Evolutionary conservation across 2,888 invertebrate species (phyloP).

Genomic region (Euplagia quadripunctaria): DNA sequence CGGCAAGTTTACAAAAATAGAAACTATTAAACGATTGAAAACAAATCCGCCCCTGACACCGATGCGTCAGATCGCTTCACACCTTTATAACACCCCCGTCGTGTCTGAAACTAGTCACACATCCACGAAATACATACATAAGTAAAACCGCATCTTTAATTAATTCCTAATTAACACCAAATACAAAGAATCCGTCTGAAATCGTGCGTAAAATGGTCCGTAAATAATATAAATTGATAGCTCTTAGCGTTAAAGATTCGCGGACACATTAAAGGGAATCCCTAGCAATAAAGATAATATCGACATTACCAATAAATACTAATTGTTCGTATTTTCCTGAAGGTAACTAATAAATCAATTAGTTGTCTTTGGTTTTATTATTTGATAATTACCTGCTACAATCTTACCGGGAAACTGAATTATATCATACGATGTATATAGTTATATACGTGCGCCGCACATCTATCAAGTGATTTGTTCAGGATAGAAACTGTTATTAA

Average conservation of each 20-base stretch:
- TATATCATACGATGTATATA: constrained; percentile 7
- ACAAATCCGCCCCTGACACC: too few species aligned
- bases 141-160: background rate
- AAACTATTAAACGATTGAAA: too few species aligned
- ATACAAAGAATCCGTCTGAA: background rate
- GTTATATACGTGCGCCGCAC: constrained; percentile 3
- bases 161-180: background rate
- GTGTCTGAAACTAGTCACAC: too few species aligned
- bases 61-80: too few species aligned
- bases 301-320: constrained; percentile 14
- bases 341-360: constrained; percentile 21
- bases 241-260: background rate
- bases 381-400: constrained; percentile 15
- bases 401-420: constrained; percentile 33
- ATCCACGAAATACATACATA: too few species aligned
- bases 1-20: too few species aligned
- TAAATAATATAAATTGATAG: background rate
- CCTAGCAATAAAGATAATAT: constrained; percentile 11
- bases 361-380: constrained; percentile 30
- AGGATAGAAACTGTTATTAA: background rate
- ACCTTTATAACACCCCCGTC: too few species aligned
- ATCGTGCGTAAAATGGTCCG: background rate
- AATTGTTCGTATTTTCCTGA: constrained; percentile 36
- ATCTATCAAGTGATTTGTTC: background rate
- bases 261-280: constrained; percentile 7